Evolutionary conservation across 2,113 vertebrate genomes (phyloP).

Genomic region (Acrocephalus kingi): DNA sequence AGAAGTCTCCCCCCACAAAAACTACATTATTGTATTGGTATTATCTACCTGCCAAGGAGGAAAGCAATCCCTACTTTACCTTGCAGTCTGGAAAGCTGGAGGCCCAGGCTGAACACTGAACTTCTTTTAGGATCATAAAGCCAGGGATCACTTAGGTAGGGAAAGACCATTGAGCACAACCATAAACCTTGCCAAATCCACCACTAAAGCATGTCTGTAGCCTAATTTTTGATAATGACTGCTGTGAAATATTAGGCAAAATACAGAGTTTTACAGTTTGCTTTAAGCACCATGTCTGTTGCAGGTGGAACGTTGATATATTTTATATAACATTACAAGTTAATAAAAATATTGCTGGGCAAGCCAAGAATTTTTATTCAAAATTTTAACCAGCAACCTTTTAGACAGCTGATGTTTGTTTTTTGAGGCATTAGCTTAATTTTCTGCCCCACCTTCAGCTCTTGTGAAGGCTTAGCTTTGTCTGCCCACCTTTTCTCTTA

Average conservation of each 20-base stretch:
- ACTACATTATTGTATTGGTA: fast-evolving
- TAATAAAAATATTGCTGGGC: conserved; percentile 14
- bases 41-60: neutral
- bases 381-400: conserved; percentile 33
- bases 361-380: conserved; percentile 44
- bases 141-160: neutral
- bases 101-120: neutral
- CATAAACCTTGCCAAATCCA: neutral
- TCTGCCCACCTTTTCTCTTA: neutral
- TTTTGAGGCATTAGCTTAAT: conserved; percentile 18
- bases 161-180: neutral
- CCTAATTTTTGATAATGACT: neutral
- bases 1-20: neutral
- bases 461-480: neutral
- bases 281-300: conserved; percentile 20
- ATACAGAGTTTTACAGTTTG: neutral
- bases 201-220: neutral
- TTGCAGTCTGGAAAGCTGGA: neutral
- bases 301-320: conserved; percentile 18
- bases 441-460: conserved; percentile 6
- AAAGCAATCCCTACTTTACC: neutral
- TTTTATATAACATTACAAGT: neutral
- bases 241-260: conserved; percentile 14
- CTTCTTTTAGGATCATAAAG: neutral
- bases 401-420: conserved; percentile 3